Base-by-base conservation (phyloP, 2,797 vertebrate genomes). In the Hyperoplus lanceolatus region DNA sequence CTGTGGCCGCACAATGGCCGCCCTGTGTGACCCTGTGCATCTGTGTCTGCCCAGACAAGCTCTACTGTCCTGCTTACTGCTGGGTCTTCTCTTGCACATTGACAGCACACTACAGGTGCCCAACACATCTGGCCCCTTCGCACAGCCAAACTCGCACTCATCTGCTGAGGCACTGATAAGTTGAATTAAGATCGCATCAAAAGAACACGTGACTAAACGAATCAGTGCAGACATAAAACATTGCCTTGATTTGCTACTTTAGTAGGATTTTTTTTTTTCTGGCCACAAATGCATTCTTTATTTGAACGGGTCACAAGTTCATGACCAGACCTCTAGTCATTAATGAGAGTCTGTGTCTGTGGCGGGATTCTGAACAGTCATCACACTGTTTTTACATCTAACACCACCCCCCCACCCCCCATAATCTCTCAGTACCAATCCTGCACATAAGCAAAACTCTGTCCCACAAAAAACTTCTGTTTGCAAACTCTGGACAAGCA, bases 11-110 rank as follows among this genome's bases (percentile, higher is more conserved):
- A 93, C 91, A 94, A 94, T 90, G 85, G 80, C 56, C 46, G 57
- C 86, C 92, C 92, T 94, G 88, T 94, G 89, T 92, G 88, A 90
- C 87, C 90, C 91, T 80, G 81, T 87, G 87, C 93, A 94, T 93
- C 93, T 94, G 93, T 91, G 91, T 90, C 81, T 64, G 65, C 82
- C 73, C 68, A 70, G 89, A 93, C 91, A 92, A 86, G 90, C 85
- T 80, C 89, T 58, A 90, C 91, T 93, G 90, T 93, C 90, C 91
- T 63, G 64, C 85, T 12, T 36, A 80, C 86, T 29, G 80, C 84
- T 79, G 72, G 73, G 63, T 68, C 79, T 61, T 84, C 83, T 86
- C 84, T 84, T 88, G 67, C 72, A 82, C 48, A 76, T 66, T 91
- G 90, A 92, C 83, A 69, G 81, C 81, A 36, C 58, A 2, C 89